Conservation (phyloP, 2,113 vertebrate genomes). For the Cyprinus carpio region DNA sequence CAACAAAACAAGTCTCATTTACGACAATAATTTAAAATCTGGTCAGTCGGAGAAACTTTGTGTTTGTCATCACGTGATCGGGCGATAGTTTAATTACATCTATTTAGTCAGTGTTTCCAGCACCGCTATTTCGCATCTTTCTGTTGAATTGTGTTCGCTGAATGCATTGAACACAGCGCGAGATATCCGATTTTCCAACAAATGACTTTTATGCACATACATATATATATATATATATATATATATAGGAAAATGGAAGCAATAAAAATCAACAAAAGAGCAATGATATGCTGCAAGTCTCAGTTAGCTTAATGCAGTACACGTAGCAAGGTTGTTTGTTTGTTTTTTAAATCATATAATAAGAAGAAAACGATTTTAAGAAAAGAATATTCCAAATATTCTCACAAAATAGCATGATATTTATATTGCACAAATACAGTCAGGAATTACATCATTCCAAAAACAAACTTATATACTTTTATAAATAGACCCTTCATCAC, state of each 20-base stretch:
- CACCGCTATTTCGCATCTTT: not conserved
- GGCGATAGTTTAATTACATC: not conserved
- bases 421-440: not conserved
- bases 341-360: too few species aligned
- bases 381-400: too few species aligned
- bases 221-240: too few species aligned
- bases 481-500: not conserved
- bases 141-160: not conserved
- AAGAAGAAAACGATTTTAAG: too few species aligned
- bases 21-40: not conserved
- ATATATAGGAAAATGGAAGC: too few species aligned
- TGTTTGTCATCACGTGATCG: not conserved
- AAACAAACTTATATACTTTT: not conserved
- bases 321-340: too few species aligned
- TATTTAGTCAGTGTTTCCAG: not conserved
- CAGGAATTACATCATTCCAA: not conserved
- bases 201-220: not conserved
- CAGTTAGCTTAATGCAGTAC: too few species aligned
- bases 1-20: not conserved
- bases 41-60: not conserved
- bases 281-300: too few species aligned
- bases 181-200: not conserved
- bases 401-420: not conserved
- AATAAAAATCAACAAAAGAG: too few species aligned
- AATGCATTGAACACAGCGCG: not conserved